Evolutionary conservation across 2,888 invertebrate genomes (phyloP).

Genomic region (Charanyca ferruginea): DNA sequence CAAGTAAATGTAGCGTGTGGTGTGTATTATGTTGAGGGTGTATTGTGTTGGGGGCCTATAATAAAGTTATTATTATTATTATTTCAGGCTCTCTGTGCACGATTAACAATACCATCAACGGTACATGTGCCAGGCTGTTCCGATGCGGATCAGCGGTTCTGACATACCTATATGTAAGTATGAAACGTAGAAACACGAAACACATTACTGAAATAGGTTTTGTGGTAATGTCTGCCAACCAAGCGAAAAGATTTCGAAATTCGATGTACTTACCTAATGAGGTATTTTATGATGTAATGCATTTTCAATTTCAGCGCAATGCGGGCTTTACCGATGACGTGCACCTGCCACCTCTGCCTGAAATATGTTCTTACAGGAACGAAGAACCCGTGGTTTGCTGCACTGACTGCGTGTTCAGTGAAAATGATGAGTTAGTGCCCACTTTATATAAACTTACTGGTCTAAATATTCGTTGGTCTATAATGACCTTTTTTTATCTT

Average conservation of each 20-base stretch:
- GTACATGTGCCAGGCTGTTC: slow-evolving; percentile 28
- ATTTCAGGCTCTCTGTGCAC: slow-evolving; percentile 28
- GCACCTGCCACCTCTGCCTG: slow-evolving; percentile 14
- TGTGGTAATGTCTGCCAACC: too few species aligned
- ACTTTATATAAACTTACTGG: not conserved
- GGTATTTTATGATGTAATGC: not conserved
- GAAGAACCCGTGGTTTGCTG: slow-evolving; percentile 33
- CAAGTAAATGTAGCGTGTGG: too few species aligned
- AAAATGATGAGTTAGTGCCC: slow-evolving; percentile 21
- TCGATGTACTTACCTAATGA: not conserved
- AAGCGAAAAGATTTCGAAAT: not conserved
- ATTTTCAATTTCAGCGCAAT: slow-evolving; percentile 21
- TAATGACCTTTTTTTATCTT: too few species aligned
- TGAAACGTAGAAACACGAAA: too few species aligned
- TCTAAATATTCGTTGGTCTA: too few species aligned
- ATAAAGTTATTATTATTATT: too few species aligned
- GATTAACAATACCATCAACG: not conserved
- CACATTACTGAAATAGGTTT: too few species aligned
- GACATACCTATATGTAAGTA: slow-evolving; percentile 36
- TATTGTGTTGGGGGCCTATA: too few species aligned
- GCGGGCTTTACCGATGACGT: slow-evolving; percentile 9
- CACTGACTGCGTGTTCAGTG: slow-evolving; percentile 32
- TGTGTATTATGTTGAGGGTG: too few species aligned
- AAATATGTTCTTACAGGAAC: slow-evolving; percentile 32
- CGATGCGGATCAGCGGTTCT: slow-evolving; percentile 26